Evolutionary conservation across 2,113 vertebrate genomes (phyloP).

Genomic region (Phalacrocorax pelagicus): DNA sequence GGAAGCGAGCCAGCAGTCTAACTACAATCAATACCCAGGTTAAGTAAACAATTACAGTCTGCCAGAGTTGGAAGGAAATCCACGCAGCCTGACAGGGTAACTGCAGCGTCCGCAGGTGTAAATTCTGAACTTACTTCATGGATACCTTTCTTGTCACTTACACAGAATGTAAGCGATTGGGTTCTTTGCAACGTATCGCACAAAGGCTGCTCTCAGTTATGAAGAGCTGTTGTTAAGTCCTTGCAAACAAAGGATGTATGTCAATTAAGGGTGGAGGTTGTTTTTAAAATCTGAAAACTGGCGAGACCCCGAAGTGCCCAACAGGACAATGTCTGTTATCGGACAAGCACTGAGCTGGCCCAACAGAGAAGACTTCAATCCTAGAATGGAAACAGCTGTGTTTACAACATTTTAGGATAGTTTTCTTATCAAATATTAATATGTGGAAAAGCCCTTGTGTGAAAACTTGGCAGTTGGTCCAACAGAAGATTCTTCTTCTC

Average conservation of each 20-base stretch:
- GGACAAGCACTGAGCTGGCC: neutral
- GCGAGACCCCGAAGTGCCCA: neutral
- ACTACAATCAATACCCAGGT: constrained; percentile 44
- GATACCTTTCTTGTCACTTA: neutral
- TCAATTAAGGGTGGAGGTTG: neutral
- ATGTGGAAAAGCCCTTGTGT: neutral
- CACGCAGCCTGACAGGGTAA: neutral
- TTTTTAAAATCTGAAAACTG: neutral
- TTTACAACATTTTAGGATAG: neutral
- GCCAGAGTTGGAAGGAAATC: constrained; percentile 1
- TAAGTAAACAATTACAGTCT: constrained; percentile 52
- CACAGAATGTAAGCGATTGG: neutral
- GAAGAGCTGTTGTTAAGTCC: neutral
- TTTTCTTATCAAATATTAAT: neutral
- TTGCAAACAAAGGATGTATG: neutral
- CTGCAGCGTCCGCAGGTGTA: neutral
- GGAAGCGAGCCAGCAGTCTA: neutral
- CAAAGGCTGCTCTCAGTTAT: neutral
- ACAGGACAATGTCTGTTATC: neutral
- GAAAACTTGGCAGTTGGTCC: neutral
- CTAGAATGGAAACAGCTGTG: neutral
- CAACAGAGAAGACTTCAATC: neutral
- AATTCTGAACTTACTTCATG: constrained; percentile 9
- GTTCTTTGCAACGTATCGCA: neutral
- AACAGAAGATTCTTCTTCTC: neutral